These are phyloP conservation scores for Caenorhabditis briggsae DNA, from an alignment of 1,140 invertebrate genomes.

Conservation along the genomic window DNA sequence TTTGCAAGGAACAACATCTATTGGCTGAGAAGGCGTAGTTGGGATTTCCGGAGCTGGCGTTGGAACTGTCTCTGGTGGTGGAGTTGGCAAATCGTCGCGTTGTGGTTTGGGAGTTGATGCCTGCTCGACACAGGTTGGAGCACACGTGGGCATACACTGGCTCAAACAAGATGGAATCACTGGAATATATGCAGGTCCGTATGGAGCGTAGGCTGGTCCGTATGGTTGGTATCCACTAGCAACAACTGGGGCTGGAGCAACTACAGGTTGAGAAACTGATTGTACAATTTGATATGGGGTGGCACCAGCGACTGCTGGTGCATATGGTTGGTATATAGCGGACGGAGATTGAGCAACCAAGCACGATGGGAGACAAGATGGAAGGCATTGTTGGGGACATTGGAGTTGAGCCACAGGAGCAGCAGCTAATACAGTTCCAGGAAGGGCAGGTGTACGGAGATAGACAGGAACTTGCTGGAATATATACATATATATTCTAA, in stretches of 20 bases:
- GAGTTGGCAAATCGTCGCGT: constrained; percentile 26
- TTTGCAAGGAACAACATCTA: constrained; percentile 13
- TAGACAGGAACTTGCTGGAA: constrained; percentile 39
- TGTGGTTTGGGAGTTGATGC: neutral
- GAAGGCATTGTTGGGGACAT: constrained; percentile 12
- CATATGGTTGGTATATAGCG: constrained; percentile 10
- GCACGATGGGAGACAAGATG: constrained; percentile 12
- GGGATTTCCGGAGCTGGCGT: constrained; percentile 11
- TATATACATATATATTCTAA: neutral
- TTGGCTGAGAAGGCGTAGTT: neutral
- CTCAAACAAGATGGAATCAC: neutral
- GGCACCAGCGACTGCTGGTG: neutral
- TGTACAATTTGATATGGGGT: neutral
- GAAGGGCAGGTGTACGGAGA: constrained; percentile 24
- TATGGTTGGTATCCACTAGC: constrained; percentile 39
- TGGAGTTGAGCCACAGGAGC: constrained; percentile 25
- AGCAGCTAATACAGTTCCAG: neutral
- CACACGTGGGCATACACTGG: constrained; percentile 43
- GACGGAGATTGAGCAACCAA: constrained; percentile 1
- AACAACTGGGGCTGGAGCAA: neutral
- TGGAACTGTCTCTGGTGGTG: constrained; percentile 33
- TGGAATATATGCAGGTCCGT: neutral
- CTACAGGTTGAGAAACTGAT: neutral
- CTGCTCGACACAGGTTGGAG: neutral
- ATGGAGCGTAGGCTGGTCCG: neutral